A percentile compares a stretch with the other conserved stretches of the same genome.
These are phyloP conservation scores for Muscina levida DNA, from an alignment of 2,888 invertebrate species.

Conservation along the genomic window DNA sequence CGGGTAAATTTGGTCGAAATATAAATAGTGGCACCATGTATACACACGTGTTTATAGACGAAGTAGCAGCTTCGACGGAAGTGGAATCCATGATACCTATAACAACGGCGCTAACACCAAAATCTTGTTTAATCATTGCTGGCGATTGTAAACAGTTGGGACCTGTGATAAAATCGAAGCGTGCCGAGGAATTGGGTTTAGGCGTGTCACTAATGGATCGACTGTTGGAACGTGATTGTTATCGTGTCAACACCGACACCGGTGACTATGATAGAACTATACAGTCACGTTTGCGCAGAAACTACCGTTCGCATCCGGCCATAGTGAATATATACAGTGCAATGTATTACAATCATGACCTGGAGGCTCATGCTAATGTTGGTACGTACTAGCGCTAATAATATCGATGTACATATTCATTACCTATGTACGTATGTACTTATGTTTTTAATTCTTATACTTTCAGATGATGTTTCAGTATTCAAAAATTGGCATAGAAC, in stretches of 20 bases:
- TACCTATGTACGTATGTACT: background rate
- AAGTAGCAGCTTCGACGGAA: conserved; percentile 88
- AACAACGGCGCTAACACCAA: conserved; percentile 30
- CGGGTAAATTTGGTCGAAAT: conserved; percentile 76
- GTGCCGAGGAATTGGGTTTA: conserved; percentile 72
- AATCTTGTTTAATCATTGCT: conserved; percentile 46
- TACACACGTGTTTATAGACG: conserved; percentile 87
- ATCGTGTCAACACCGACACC: conserved; percentile 69
- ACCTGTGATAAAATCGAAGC: conserved; percentile 81
- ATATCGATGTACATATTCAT: conserved; percentile 7
- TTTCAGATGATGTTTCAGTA: conserved; percentile 69
- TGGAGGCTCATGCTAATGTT: conserved; percentile 79
- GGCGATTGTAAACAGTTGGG: conserved; percentile 89
- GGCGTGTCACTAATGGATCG: conserved; percentile 85
- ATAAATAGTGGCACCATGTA: conserved; percentile 76
- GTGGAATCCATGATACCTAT: conserved; percentile 84
- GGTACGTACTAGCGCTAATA: conserved; percentile 58
- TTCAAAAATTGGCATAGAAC: conserved; percentile 78
- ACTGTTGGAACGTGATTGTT: conserved; percentile 82
- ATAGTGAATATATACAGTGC: conserved; percentile 85
- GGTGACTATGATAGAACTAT: conserved; percentile 81
- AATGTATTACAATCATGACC: conserved; percentile 86
- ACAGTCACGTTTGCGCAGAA: conserved; percentile 87
- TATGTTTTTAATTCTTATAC: background rate
- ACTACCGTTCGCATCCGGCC: conserved; percentile 86